A percentile compares a stretch with the other conserved stretches of the same genome.
These are phyloP conservation scores for Cetoscarus ocellatus DNA, from an alignment of 2,797 vertebrate species.

Conservation along the genomic window DNA sequence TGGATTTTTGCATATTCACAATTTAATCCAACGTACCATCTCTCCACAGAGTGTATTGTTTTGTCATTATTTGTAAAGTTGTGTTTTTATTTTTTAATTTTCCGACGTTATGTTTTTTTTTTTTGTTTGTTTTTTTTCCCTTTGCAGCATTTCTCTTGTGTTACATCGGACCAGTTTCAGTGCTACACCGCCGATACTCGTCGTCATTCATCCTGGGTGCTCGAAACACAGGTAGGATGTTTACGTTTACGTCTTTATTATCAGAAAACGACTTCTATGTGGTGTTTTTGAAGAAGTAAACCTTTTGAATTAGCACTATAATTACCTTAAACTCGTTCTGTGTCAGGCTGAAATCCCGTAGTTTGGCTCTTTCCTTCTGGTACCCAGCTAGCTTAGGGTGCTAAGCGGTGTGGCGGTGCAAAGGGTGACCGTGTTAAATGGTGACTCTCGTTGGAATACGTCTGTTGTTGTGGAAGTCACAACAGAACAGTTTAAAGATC, in stretches of 20 bases:
- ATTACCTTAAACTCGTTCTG: not conserved
- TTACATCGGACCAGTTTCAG: constrained; percentile 57
- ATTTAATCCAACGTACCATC: no score
- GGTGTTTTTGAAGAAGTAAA: not conserved
- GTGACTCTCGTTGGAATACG: no score
- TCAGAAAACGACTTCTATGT: not conserved
- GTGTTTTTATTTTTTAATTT: no score
- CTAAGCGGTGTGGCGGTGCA: constrained; percentile 35
- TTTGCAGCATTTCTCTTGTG: constrained; percentile 12
- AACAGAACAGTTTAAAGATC: no score
- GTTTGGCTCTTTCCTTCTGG: constrained; percentile 34
- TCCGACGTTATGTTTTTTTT: no score
- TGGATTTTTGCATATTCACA: no score
- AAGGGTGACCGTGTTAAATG: no score
- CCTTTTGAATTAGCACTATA: not conserved
- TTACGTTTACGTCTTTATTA: no score
- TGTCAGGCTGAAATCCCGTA: not conserved
- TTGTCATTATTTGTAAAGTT: no score
- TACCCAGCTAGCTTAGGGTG: constrained; percentile 56
- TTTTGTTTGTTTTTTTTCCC: no score
- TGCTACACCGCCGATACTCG: constrained; percentile 54
- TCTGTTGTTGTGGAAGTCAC: no score
- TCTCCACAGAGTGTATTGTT: no score
- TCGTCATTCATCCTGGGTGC: constrained; percentile 71
- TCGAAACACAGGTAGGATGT: constrained; percentile 67